phyloP scores from a whole-genome alignment of 2,797 vertebrate genomes.

The Babyrousa celebensis region DNA sequence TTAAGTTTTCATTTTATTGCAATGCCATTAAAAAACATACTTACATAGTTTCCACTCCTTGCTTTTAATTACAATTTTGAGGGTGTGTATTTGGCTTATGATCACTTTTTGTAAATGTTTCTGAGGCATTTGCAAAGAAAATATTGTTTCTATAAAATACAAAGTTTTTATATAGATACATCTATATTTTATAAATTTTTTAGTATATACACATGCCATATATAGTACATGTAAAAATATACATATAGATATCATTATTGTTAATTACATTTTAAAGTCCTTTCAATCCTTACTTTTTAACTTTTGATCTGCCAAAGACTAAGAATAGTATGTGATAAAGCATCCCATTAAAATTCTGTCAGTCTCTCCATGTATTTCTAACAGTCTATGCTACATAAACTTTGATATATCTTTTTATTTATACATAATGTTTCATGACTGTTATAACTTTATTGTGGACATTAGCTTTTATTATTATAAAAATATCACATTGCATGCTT shows the following conservation, averaged over 20 bases:
- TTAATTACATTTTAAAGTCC: not conserved
- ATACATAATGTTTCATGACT: not conserved
- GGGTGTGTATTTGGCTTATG: not conserved
- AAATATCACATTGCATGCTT: not conserved
- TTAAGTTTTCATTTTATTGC: constrained; percentile 35
- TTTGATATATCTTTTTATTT: not conserved
- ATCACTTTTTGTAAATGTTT: constrained; percentile 37
- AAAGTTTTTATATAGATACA: not conserved
- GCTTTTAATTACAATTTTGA: constrained; percentile 37
- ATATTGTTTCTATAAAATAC: not conserved
- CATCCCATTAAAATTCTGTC: not conserved
- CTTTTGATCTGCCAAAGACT: constrained; percentile 12
- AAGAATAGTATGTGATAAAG: not conserved
- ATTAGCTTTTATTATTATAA: constrained; percentile 59
- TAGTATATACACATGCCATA: not conserved
- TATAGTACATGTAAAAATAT: not conserved
- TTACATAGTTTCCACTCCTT: not conserved
- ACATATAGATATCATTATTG: not conserved
- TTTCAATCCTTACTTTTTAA: not conserved
- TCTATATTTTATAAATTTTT: not conserved
- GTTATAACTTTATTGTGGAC: not conserved
- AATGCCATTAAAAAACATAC: not conserved
- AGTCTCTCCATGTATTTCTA: not conserved
- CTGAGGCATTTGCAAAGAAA: constrained; percentile 10
- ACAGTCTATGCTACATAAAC: not conserved